Percentiles rank a stretch among this genome's conserved stretches.
These are phyloP conservation scores for Oncorhynchus masou DNA, from an alignment of 2,113 vertebrate species.

Conservation along the genomic window DNA sequence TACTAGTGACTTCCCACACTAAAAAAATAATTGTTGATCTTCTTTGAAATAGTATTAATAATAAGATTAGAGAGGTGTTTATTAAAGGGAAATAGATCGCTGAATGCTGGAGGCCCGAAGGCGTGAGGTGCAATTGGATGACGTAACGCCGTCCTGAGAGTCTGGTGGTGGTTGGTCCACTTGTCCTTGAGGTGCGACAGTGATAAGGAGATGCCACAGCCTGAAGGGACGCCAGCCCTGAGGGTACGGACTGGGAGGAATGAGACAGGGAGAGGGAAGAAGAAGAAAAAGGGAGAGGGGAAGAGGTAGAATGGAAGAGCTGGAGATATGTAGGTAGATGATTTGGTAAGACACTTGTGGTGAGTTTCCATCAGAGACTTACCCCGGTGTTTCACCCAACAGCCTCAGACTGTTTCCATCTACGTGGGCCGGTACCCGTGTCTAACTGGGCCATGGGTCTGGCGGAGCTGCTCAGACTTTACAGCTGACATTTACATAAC, in stretches of 20 bases:
- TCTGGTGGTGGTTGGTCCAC: neutral
- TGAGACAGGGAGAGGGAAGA: neutral
- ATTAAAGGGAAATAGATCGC: neutral
- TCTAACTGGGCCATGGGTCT: too few species aligned
- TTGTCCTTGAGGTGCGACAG: slow-evolving; percentile 9
- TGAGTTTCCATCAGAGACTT: too few species aligned
- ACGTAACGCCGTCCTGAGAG: neutral
- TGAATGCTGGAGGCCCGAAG: too few species aligned
- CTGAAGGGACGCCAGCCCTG: neutral
- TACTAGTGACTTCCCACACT: neutral
- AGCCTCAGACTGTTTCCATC: too few species aligned
- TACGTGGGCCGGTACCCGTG: too few species aligned
- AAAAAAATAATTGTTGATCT: neutral
- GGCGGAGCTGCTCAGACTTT: too few species aligned
- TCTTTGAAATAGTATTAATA: neutral
- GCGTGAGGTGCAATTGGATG: neutral
- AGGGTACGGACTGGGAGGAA: neutral
- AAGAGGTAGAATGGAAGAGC: neutral
- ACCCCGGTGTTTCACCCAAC: too few species aligned
- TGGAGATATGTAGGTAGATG: neutral
- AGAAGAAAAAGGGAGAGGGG: neutral
- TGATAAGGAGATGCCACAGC: too few species aligned
- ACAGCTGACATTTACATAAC: too few species aligned
- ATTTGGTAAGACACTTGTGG: neutral
- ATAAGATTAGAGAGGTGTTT: neutral